Percentiles rank a stretch among this genome's conserved stretches.
phyloP scores from a whole-genome alignment of 1,140 invertebrate species.

The Drosophila ambigua region DNA sequence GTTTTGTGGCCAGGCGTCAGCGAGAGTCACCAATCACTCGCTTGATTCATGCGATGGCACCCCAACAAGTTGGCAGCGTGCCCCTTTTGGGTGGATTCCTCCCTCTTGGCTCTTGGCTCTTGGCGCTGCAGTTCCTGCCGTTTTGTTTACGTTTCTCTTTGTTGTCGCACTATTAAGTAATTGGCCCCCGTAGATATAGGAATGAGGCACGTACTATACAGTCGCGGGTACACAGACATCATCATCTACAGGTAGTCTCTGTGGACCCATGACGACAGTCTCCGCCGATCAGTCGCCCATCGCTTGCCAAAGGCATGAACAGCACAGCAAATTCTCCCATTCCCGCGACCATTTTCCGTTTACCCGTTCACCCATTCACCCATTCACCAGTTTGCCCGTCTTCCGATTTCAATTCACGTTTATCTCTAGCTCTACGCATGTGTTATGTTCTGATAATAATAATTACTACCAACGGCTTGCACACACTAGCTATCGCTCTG shows the following conservation, averaged over 20 bases:
- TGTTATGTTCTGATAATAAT: conserved; percentile 5
- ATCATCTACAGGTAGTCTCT: conserved; percentile 36
- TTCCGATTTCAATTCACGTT: too few species aligned
- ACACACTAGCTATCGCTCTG: conserved; percentile 8
- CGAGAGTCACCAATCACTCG: conserved; percentile 76
- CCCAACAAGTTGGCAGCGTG: conserved; percentile 50
- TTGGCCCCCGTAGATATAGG: conserved; percentile 59
- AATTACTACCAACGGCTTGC: conserved; percentile 21
- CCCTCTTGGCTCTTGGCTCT: conserved; percentile 6
- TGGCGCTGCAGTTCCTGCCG: conserved; percentile 6
- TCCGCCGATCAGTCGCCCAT: conserved; percentile 38
- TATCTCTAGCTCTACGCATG: conserved; percentile 23
- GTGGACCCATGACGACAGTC: conserved; percentile 37
- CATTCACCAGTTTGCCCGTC: conserved; percentile 13
- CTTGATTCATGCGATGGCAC: conserved; percentile 73
- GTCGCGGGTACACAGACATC: too few species aligned
- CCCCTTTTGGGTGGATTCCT: conserved; percentile 23
- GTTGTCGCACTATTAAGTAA: conserved; percentile 77
- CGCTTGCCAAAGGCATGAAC: conserved; percentile 42
- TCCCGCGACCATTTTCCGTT: too few species aligned
- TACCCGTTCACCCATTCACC: too few species aligned
- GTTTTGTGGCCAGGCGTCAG: conserved; percentile 43
- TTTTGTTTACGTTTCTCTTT: conserved; percentile 50
- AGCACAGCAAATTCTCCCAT: background rate
- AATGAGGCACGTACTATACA: conserved; percentile 20